phyloP scores from a whole-genome alignment of 2,888 invertebrate species.

The Chaetoderma sp. region DNA sequence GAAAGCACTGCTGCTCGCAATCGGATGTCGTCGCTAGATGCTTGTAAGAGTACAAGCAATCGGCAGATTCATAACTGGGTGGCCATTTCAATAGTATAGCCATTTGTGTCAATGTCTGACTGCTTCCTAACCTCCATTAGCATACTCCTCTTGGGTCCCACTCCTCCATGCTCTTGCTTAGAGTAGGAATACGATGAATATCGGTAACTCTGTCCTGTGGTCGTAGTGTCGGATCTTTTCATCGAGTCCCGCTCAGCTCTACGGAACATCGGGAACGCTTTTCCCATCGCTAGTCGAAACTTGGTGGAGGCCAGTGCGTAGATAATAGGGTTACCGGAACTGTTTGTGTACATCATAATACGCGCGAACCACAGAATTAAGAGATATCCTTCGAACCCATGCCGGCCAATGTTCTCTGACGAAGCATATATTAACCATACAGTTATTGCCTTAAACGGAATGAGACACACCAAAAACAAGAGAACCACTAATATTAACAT shows the following conservation, averaged over 20 bases:
- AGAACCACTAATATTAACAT: constrained; percentile 40
- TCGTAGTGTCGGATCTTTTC: too few relatives aligned
- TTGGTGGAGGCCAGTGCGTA: constrained; percentile 46
- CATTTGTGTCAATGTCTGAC: too few relatives aligned
- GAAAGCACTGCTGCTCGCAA: too few relatives aligned
- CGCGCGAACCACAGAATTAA: constrained; percentile 38
- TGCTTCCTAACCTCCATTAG: too few relatives aligned
- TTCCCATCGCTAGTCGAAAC: constrained; percentile 57
- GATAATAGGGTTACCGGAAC: constrained; percentile 46
- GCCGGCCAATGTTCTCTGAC: constrained; percentile 20
- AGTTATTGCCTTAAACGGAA: constrained; percentile 41
- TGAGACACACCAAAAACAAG: constrained; percentile 46
- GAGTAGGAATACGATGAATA: too few relatives aligned
- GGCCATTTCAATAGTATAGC: too few relatives aligned
- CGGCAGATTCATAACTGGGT: too few relatives aligned
- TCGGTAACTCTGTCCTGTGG: too few relatives aligned
- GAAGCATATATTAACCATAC: constrained; percentile 43
- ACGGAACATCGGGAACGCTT: not conserved
- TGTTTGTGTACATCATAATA: constrained; percentile 59
- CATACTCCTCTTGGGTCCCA: too few relatives aligned
- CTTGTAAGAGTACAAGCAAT: too few relatives aligned
- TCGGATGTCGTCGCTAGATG: too few relatives aligned
- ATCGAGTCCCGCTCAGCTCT: not conserved
- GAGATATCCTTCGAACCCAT: constrained; percentile 42
- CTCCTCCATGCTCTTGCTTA: too few relatives aligned